Evolutionary conservation across 2,888 invertebrate genomes (phyloP).

Genomic region (Coronaproctus castanopsis): DNA sequence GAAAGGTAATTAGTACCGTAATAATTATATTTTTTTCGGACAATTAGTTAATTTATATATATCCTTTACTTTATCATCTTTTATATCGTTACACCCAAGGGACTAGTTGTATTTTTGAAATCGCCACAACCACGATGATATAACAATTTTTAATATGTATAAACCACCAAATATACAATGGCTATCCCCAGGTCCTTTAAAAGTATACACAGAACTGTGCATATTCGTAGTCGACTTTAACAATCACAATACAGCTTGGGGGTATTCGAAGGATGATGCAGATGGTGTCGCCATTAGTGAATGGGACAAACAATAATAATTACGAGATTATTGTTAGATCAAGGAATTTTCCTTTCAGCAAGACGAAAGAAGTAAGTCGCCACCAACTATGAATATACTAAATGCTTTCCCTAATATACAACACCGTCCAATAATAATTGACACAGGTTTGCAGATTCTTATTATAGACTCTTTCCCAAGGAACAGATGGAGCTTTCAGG

Average conservation of each 20-base stretch:
- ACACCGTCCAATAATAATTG: background rate
- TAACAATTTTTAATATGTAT: background rate
- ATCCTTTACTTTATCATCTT: too few species aligned
- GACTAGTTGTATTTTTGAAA: background rate
- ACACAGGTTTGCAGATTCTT: background rate
- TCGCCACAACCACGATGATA: background rate
- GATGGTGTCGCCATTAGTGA: background rate
- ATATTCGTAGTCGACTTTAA: background rate
- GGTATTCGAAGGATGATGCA: too few species aligned
- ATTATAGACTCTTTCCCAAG: background rate
- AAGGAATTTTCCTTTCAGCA: background rate
- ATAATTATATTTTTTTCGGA: background rate
- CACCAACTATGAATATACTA: background rate
- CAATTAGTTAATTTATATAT: too few species aligned
- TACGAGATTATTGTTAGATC: background rate
- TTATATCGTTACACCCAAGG: too few species aligned
- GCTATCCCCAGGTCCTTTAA: background rate
- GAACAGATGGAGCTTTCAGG: background rate
- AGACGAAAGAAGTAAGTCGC: background rate
- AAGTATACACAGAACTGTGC: background rate
- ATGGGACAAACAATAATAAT: background rate
- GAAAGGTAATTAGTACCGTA: constrained; percentile 57
- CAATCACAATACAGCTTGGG: background rate
- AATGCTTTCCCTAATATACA: background rate
- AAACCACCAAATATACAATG: background rate